Conservation (phyloP, 2,888 invertebrate genomes). For the Eurytoma adleriae region DNA sequence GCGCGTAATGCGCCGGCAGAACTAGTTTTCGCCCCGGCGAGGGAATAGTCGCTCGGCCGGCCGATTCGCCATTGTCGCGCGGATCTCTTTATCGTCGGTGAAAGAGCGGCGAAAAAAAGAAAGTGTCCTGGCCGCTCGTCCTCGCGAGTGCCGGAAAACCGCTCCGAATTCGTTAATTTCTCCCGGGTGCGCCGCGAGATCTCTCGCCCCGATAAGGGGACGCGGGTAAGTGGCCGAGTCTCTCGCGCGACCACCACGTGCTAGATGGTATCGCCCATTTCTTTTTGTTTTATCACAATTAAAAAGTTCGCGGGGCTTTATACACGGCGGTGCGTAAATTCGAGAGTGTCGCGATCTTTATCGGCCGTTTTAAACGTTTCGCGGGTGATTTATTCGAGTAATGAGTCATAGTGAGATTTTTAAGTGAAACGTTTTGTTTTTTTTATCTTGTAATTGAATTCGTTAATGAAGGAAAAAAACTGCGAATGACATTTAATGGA, state of each 20-base stretch:
- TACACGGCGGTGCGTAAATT: neutral
- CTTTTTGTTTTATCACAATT: neutral
- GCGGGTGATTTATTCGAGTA: neutral
- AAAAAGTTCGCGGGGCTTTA: neutral
- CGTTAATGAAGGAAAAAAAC: neutral
- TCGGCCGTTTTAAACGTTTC: too few relatives aligned
- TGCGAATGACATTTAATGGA: neutral
- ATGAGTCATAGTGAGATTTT: neutral
- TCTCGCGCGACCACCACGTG: neutral
- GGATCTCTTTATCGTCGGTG: slow-evolving; percentile 25
- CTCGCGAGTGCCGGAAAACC: neutral
- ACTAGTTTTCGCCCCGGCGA: slow-evolving; percentile 40
- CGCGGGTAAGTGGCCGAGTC: neutral
- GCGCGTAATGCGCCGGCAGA: slow-evolving; percentile 37
- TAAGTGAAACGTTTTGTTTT: neutral
- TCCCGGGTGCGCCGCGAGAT: neutral
- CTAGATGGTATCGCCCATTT: neutral
- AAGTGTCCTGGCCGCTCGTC: neutral
- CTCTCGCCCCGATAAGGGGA: neutral
- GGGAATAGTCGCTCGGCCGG: neutral
- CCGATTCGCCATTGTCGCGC: slow-evolving; percentile 42
- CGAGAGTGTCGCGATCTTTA: neutral
- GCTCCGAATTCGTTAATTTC: slow-evolving; percentile 30
- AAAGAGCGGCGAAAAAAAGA: slow-evolving; percentile 36
- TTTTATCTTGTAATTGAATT: neutral